A percentile compares a stretch with the other conserved stretches of the same genome.
Evolutionary conservation across 2,113 vertebrate genomes (phyloP).

Genomic region (Ochotona curzoniae): DNA sequence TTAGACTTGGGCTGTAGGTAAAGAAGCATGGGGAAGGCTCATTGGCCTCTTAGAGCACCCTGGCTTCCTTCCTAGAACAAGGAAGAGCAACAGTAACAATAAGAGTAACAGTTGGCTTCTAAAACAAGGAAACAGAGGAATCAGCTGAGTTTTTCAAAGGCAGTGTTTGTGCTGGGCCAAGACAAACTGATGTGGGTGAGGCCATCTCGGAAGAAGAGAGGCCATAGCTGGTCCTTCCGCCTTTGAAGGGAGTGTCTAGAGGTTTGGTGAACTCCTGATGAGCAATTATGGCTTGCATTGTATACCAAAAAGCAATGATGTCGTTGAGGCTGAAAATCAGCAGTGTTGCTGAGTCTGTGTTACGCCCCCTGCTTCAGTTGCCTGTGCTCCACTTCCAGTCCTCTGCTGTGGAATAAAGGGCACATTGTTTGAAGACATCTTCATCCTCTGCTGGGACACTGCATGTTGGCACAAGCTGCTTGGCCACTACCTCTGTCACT

Average conservation of each 20-base stretch:
- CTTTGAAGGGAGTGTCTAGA: not conserved
- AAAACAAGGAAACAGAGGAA: not conserved
- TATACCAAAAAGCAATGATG: not conserved
- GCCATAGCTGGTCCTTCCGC: not conserved
- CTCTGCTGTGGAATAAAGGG: not conserved
- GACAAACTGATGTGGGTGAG: not conserved
- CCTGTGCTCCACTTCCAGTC: not conserved
- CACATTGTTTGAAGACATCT: not conserved
- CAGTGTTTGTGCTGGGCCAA: not conserved
- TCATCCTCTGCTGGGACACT: not conserved
- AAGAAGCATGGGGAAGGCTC: not conserved
- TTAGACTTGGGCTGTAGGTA: not conserved
- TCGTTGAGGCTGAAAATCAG: not conserved
- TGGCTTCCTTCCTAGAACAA: not conserved
- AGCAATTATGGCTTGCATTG: not conserved
- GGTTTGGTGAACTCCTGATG: not conserved
- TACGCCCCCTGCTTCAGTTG: not conserved
- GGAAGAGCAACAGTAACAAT: not conserved
- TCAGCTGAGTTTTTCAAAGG: not conserved
- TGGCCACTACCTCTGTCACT: not conserved
- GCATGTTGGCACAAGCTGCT: not conserved
- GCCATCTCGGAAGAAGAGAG: not conserved
- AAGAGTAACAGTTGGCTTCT: not conserved
- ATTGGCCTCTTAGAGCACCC: not conserved
- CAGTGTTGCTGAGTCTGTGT: not conserved